Evolutionary conservation across 2,113 vertebrate species (phyloP).

Genomic region (Datnioides undecimradiatus): DNA sequence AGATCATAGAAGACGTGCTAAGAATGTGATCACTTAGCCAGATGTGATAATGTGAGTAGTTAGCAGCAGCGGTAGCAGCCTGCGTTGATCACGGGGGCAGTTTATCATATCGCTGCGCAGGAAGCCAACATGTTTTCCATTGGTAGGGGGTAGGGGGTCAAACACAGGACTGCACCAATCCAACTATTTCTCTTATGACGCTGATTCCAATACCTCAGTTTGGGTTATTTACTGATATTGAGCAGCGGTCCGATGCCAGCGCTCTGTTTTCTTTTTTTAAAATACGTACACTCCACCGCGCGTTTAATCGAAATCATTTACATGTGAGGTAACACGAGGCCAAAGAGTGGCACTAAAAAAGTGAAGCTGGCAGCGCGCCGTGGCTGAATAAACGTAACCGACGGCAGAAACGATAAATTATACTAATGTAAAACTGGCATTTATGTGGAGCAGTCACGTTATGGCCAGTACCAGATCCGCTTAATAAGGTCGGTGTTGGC

Average conservation of each 20-base stretch:
- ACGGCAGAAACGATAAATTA: conserved; percentile 15
- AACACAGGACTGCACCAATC: background rate
- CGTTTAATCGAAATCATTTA: background rate
- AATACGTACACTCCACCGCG: background rate
- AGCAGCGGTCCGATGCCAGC: background rate
- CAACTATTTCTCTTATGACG: background rate
- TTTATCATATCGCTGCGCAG: background rate
- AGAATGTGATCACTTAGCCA: conserved; percentile 59
- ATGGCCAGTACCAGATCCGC: conserved; percentile 3
- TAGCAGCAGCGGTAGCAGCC: conserved; percentile 38
- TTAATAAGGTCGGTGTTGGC: background rate
- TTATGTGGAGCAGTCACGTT: conserved; percentile 25
- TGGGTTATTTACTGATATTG: background rate
- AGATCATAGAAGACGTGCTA: conserved; percentile 47
- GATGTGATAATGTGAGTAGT: conserved; percentile 59
- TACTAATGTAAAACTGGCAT: conserved; percentile 24
- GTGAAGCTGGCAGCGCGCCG: background rate
- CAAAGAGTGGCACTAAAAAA: conserved; percentile 27
- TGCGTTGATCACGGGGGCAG: conserved; percentile 15
- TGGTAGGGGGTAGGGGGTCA: conserved; percentile 17
- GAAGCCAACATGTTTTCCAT: conserved; percentile 1
- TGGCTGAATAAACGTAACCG: conserved; percentile 20
- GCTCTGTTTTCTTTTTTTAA: background rate
- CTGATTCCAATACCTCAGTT: background rate
- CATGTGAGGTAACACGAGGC: conserved; percentile 10